Base-by-base conservation (phyloP, 1,140 invertebrate species). In the Saccostrea cuccullata region DNA sequence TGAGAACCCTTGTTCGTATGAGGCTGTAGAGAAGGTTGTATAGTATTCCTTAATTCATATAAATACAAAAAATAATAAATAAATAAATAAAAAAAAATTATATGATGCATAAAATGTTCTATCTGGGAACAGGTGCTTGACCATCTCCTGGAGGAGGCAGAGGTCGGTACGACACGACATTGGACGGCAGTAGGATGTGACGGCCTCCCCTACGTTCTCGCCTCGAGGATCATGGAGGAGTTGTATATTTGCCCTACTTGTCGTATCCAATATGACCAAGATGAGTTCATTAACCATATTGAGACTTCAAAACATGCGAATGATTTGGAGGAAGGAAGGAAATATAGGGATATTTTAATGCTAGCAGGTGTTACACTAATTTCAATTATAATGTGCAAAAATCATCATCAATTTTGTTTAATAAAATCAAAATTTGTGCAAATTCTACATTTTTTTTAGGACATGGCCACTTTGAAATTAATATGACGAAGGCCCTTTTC, bases 111-210 rank as follows among this genome's bases (percentile, higher is more conserved):
- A 36, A 36, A 30, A n/a, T 20, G 4, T 77, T 30, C 3, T 15
- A 15, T 26, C 23, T 11, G 2, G 13, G 36, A 36, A 8, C 13
- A 47, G 73, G 86, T 84, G 1, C 58, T 84, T 2, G 26, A 64
- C 47, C 86, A 64, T 67, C 20, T 87, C 26, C 23, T 73, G 23
- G 55, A 77, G 15, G 15, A 12, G 20, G 40, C 26, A 11, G 20
- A 85, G 0, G 67, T 26, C 1, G 67, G 67, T 3, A 23, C 6
- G 67, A 15, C 15, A 4, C 55, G 64, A 56, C 4, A 70, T 1
- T 85, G 87, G 87, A 85, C 87, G 11, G 67, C 84, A 3, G 13
- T 85, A 30, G 67, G 84, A 6, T 88, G 87, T 88, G 87, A 88
- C 67, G 84, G 84, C 17, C 12, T 85, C 2, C 84, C 83, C 30